A percentile compares a stretch with the other conserved stretches of the same genome.
These are phyloP conservation scores for Pheucticus melanocephalus DNA, from an alignment of 2,113 vertebrate genomes.

Conservation along the genomic window DNA sequence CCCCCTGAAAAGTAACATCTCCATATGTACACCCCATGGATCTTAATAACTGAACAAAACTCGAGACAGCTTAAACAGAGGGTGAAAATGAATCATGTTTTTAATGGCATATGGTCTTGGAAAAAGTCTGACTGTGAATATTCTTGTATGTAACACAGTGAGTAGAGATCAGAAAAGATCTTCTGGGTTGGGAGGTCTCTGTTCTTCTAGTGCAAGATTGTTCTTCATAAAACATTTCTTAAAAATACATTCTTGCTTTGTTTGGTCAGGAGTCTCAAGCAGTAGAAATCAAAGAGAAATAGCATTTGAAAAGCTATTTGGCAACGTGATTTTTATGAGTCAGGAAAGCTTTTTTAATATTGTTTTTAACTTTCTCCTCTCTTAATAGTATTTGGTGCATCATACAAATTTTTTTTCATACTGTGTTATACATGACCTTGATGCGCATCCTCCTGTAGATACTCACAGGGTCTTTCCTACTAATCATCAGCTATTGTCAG, in stretches of 20 bases:
- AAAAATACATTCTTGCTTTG: neutral
- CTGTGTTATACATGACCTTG: neutral
- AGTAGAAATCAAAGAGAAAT: neutral
- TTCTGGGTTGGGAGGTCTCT: fast-evolving
- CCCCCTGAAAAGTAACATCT: neutral
- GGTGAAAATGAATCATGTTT: neutral
- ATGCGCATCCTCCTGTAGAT: neutral
- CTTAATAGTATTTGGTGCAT: neutral
- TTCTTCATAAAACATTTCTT: neutral
- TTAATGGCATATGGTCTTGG: neutral
- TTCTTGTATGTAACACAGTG: neutral
- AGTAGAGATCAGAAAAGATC: neutral
- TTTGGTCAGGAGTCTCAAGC: neutral
- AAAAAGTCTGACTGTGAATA: neutral
- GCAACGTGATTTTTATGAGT: neutral
- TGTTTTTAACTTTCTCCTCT: neutral
- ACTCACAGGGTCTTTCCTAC: neutral
- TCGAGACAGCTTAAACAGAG: neutral
- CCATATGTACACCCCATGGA: neutral
- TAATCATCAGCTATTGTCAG: neutral
- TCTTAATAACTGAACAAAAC: neutral
- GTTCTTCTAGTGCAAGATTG: neutral
- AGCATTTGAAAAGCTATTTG: neutral
- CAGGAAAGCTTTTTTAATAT: neutral
- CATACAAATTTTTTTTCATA: neutral